These are phyloP conservation scores for Conus ventricosus DNA, from an alignment of 1,140 invertebrate species.

Conservation along the genomic window DNA sequence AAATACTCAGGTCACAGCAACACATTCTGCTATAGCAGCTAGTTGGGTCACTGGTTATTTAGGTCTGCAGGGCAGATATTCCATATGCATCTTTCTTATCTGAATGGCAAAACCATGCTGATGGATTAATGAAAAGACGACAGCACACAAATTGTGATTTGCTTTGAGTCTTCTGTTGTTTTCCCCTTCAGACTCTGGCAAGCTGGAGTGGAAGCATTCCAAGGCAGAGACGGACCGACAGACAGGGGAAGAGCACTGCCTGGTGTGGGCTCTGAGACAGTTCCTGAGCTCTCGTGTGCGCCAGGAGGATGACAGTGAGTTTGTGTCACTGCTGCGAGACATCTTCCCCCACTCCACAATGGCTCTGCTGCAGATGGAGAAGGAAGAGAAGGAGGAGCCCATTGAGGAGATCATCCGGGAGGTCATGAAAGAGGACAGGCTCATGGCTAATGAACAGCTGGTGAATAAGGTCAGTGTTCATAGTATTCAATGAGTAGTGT, in stretches of 20 bases:
- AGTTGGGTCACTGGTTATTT: too few relatives aligned
- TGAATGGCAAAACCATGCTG: too few relatives aligned
- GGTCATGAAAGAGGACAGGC: slow-evolving; percentile 65
- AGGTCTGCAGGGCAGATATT: too few relatives aligned
- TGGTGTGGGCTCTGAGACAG: slow-evolving; percentile 63
- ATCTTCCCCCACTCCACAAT: slow-evolving; percentile 62
- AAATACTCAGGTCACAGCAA: too few relatives aligned
- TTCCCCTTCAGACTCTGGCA: background rate
- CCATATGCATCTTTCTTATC: too few relatives aligned
- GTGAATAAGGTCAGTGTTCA: slow-evolving; percentile 63
- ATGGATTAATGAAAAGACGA: too few relatives aligned
- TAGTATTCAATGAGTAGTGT: background rate
- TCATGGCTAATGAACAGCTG: slow-evolving; percentile 57
- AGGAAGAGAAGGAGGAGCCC: slow-evolving; percentile 46
- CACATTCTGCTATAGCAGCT: too few relatives aligned
- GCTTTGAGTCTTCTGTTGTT: background rate
- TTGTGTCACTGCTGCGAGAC: slow-evolving; percentile 61
- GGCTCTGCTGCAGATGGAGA: slow-evolving; percentile 40
- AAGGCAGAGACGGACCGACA: slow-evolving; percentile 27
- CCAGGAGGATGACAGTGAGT: slow-evolving; percentile 54
- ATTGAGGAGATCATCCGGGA: slow-evolving; percentile 64
- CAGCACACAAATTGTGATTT: too few relatives aligned
- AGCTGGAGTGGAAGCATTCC: slow-evolving; percentile 27
- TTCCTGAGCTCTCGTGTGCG: slow-evolving; percentile 54
- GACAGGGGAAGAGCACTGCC: slow-evolving; percentile 59